Conservation (phyloP, 1,140 invertebrate species). For the Sogatella furcifera region DNA sequence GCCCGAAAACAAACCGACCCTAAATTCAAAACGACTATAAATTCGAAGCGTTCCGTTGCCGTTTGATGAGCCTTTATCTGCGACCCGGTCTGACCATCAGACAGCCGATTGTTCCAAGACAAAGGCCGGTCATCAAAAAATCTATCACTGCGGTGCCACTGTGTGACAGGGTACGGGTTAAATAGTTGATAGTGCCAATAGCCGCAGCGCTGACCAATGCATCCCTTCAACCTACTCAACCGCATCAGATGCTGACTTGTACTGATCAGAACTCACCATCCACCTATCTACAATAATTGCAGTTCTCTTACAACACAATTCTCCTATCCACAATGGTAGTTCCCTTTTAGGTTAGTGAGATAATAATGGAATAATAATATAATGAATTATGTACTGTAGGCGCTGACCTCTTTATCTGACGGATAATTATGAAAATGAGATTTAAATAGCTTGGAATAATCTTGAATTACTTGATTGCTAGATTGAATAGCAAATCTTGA, state of each 20-base stretch:
- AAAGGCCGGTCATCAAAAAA: neutral
- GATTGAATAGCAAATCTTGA: too few relatives aligned
- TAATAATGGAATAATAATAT: too few relatives aligned
- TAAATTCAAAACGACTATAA: neutral
- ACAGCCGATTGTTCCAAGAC: neutral
- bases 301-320: too few relatives aligned
- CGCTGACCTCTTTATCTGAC: too few relatives aligned
- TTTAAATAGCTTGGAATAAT: too few relatives aligned
- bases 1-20: neutral
- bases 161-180: neutral
- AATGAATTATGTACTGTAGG: too few relatives aligned
- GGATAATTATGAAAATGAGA: too few relatives aligned
- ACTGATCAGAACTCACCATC: too few relatives aligned
- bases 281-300: too few relatives aligned
- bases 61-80: conserved; percentile 1
- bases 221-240: neutral
- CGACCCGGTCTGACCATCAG: neutral
- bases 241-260: neutral
- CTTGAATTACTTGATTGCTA: too few relatives aligned
- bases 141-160: neutral
- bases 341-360: too few relatives aligned
- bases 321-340: too few relatives aligned
- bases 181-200: neutral
- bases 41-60: neutral
- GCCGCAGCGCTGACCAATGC: neutral